Base-by-base conservation (phyloP, 1,140 invertebrate species). In the Nasonia vitripennis region DNA sequence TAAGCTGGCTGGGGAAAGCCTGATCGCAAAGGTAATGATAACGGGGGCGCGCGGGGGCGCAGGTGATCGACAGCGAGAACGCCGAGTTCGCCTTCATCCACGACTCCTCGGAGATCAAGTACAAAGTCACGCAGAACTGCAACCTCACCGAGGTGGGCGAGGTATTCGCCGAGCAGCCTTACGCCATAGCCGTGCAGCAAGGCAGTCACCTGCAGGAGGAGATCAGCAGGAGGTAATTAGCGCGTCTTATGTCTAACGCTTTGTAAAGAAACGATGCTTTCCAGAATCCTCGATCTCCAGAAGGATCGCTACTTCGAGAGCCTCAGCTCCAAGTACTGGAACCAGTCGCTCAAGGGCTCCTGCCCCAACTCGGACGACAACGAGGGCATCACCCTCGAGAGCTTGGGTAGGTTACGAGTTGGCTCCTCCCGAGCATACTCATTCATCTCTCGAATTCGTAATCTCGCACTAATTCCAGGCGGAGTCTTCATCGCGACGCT, bases 21-120 rank as follows among this genome's bases (percentile, higher is more conserved):
- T 6, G 0, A 12, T 2, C 41, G 41, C 23, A 48, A 55, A 27
- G 1, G 45, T 77, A 17, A 51, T 6, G 27, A 23, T 78, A 78
- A 51, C n/a, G n/a, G n/a, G 9, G 5, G 31, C 23, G n/a, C 7
- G 23, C 55, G 10, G 1, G 7, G 14, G 10, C 34, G 86, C 79
- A 95, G 95, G 96, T 97, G 2, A 94, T 96, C 83, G 96, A 96
- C 23, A 96, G 95, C 88, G 94, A 96, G 73, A 95, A 97, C 87
- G 96, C 96, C 0, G 97, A 98, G 89, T 98, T 97, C 89, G 97
- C 97, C 0, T 97, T 98, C 88, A 98, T 98, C 88, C 97, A 98
- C 89, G 97, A 98, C 91, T 97, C 97, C 0, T 95, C 97, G 34
- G 96, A 97, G 93, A 96, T 98, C 12, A 96, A 96, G 90, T 98